Percentiles rank a stretch among this genome's conserved stretches.
Conservation (phyloP, 2,113 vertebrate species). For the Lipophrys pholis region DNA sequence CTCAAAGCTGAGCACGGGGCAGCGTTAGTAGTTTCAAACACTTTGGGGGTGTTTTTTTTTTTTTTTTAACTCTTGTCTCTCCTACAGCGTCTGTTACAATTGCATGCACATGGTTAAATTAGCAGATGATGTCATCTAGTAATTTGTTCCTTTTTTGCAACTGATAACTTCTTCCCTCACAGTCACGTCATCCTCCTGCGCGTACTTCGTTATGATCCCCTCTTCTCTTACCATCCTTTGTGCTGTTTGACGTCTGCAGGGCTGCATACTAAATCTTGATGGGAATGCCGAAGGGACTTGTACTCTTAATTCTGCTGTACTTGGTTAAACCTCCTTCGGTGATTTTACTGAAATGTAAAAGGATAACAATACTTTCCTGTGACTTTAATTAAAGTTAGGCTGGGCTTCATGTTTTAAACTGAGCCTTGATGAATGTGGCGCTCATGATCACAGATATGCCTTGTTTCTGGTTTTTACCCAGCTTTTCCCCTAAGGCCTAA, state of each 20-base stretch:
- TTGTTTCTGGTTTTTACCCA: not conserved
- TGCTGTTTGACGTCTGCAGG: not conserved
- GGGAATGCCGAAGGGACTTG: not conserved
- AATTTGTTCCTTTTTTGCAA: too few species aligned
- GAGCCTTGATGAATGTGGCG: not conserved
- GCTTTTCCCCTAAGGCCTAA: not conserved
- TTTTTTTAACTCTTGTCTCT: not conserved
- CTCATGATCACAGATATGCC: not conserved
- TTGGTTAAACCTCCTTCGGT: not conserved
- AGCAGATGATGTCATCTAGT: too few species aligned
- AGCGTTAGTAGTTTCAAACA: too few species aligned
- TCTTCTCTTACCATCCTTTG: too few species aligned
- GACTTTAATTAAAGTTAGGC: not conserved
- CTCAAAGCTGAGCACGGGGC: too few species aligned
- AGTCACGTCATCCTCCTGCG: not conserved
- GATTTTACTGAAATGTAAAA: conserved; percentile 5
- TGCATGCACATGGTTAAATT: too few species aligned
- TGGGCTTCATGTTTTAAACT: not conserved
- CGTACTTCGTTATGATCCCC: not conserved
- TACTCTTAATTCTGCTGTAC: not conserved
- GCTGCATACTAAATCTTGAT: not conserved
- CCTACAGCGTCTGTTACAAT: too few species aligned
- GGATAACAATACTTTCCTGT: not conserved
- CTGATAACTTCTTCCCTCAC: too few species aligned
- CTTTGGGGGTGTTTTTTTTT: too few species aligned